Evolutionary conservation across 2,113 vertebrate species (phyloP).

Genomic region (Caranx ignobilis): DNA sequence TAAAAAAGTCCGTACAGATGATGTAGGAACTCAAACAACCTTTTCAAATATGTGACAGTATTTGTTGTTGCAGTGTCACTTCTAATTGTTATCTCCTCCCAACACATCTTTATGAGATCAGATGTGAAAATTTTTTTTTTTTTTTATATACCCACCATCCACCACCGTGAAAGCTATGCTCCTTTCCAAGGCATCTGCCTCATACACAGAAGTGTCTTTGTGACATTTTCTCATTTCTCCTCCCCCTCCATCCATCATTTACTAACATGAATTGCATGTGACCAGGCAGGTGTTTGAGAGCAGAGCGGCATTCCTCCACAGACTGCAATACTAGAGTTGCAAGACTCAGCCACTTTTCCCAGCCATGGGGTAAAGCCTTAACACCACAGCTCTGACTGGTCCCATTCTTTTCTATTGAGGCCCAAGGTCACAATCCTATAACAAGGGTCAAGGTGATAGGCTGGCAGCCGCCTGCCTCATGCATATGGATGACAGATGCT

Average conservation of each 20-base stretch:
- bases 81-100: background rate
- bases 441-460: slow-evolving; percentile 81
- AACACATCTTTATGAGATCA: background rate
- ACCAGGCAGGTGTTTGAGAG: slow-evolving; percentile 75
- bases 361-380: slow-evolving; percentile 62
- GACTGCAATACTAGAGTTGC: slow-evolving; percentile 39
- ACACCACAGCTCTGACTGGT: slow-evolving; percentile 50
- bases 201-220: slow-evolving; percentile 65
- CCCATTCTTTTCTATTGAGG: slow-evolving; percentile 73
- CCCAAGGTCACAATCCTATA: slow-evolving; percentile 73
- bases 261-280: slow-evolving; percentile 48
- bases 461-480: slow-evolving; percentile 73
- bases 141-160: background rate
- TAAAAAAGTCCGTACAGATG: background rate
- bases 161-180: slow-evolving; percentile 16
- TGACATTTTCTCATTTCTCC: slow-evolving; percentile 55
- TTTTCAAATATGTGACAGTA: background rate
- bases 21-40: background rate
- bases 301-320: slow-evolving; percentile 53
- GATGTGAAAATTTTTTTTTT: background rate
- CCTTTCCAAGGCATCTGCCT: slow-evolving; percentile 48
- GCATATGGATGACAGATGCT: slow-evolving; percentile 80
- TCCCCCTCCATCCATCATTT: slow-evolving; percentile 76
- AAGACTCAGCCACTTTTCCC: slow-evolving; percentile 47
- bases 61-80: background rate